Conservation (phyloP, 2,888 invertebrate species). For the Mythimna lalbum region DNA sequence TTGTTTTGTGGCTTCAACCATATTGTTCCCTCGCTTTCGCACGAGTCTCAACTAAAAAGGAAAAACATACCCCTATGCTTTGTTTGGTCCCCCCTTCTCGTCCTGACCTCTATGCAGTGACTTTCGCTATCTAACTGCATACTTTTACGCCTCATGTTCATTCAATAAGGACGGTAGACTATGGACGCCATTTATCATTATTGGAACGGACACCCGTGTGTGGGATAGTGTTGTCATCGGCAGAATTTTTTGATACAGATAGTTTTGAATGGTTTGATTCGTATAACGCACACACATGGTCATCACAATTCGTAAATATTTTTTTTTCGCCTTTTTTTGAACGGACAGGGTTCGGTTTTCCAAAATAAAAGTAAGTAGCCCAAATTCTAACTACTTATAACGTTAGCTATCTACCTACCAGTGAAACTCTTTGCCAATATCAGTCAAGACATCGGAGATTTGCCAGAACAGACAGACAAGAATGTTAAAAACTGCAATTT, state of each 20-base stretch:
- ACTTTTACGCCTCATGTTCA: constrained; percentile 51
- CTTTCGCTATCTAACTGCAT: constrained; percentile 44
- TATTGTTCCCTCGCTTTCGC: constrained; percentile 48
- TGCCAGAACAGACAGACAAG: too few relatives aligned
- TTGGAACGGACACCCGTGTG: constrained; percentile 13
- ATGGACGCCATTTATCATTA: constrained; percentile 42
- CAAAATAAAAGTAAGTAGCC: too few relatives aligned
- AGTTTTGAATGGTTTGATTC: background rate
- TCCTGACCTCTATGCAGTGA: constrained; percentile 52
- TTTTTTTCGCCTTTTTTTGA: too few relatives aligned
- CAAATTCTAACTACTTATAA: too few relatives aligned
- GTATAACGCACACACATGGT: too few relatives aligned
- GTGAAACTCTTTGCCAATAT: too few relatives aligned
- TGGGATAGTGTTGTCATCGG: constrained; percentile 16
- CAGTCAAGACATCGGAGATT: too few relatives aligned
- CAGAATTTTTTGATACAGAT: constrained; percentile 13
- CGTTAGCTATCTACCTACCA: too few relatives aligned
- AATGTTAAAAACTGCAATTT: too few relatives aligned
- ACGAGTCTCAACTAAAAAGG: constrained; percentile 54
- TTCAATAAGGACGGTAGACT: constrained; percentile 33
- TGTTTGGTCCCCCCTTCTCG: constrained; percentile 56
- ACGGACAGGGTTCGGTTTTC: too few relatives aligned
- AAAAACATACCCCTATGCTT: constrained; percentile 61
- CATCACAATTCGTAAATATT: too few relatives aligned
- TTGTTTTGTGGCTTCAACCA: constrained; percentile 42